Base-by-base conservation (phyloP, 2,888 invertebrate genomes). In the Oligia strigilis region DNA sequence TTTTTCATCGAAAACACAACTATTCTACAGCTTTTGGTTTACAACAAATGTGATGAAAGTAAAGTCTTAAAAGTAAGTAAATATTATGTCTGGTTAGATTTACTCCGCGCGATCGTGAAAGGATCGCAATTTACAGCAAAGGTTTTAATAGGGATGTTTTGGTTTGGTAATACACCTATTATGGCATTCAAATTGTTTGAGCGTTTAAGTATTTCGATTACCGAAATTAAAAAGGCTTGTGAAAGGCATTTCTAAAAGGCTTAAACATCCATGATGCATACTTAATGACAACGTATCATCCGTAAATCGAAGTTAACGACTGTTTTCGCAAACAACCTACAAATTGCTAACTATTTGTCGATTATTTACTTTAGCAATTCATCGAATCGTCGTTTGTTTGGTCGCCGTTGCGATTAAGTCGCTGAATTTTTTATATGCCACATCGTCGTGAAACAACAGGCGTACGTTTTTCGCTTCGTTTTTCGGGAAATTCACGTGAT, bases 401-500 rank as follows among this genome's bases (percentile, higher is more conserved):
- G 92, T 86, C 93, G 89, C 91, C 87, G 87, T 91, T 83, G 93
- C 96, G 96, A 96, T 96, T 96, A 96, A 96, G 94, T 94, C 85
- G 73, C 85, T 97, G 96, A 94, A 97, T 97, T 93, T 96, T 97
- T 96, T 91, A 96, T 96, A 82, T 77, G 79, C 71, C 92, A 91
- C 90, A 94, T 95, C 94, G 95, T 95, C 94, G 95, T 93, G 92
- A 85, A 95, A 96, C 96, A 96, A 95, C 94, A 93, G 93, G 67
- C 89, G 89, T 87, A 85, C 93, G 95, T 95, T 96, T 95, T 96
- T 95, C 94, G 92, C 92, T 89, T 95, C 95, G 96, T 95, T 97
- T 96, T 96, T 95, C 93, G 92, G 93, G 94, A 95, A 96, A 92
- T 95, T 92, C 94, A 94, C 95, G 91, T 96, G 96, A 97, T 96